Evolutionary conservation across 2,113 vertebrate species (phyloP).

Genomic region (Tachysurus vachellii): DNA sequence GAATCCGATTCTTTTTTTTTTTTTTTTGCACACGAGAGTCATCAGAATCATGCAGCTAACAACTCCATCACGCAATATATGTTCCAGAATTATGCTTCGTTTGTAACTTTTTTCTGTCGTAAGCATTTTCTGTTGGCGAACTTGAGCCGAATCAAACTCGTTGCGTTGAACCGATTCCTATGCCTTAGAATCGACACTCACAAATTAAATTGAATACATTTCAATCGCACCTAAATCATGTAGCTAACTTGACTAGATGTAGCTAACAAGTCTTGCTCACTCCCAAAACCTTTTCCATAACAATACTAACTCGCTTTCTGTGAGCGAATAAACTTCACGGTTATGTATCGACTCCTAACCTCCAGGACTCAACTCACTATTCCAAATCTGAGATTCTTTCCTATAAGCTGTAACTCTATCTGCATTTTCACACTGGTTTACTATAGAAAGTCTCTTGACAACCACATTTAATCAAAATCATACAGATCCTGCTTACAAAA

Average conservation of each 20-base stretch:
- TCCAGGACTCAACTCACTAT: neutral
- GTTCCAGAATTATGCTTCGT: neutral
- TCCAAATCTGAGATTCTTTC: neutral
- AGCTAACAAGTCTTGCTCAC: neutral
- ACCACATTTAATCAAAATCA: neutral
- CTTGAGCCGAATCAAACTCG: neutral
- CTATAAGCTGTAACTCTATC: neutral
- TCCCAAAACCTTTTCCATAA: neutral
- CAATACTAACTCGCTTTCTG: neutral
- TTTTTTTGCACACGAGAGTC: neutral
- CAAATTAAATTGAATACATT: neutral
- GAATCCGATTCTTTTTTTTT: neutral
- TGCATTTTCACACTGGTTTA: neutral
- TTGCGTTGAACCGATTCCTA: neutral
- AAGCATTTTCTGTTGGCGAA: neutral
- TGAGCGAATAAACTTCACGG: neutral
- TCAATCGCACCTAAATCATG: neutral
- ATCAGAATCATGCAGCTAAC: neutral
- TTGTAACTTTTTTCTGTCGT: too few relatives aligned
- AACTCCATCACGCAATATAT: neutral
- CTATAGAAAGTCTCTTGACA: neutral
- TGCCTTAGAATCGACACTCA: neutral
- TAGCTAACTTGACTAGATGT: neutral
- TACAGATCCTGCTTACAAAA: neutral
- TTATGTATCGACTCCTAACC: neutral